These are phyloP conservation scores for Zoanthus sociatus DNA, from an alignment of 92 coral and sea anemone species.

Conservation along the genomic window DNA sequence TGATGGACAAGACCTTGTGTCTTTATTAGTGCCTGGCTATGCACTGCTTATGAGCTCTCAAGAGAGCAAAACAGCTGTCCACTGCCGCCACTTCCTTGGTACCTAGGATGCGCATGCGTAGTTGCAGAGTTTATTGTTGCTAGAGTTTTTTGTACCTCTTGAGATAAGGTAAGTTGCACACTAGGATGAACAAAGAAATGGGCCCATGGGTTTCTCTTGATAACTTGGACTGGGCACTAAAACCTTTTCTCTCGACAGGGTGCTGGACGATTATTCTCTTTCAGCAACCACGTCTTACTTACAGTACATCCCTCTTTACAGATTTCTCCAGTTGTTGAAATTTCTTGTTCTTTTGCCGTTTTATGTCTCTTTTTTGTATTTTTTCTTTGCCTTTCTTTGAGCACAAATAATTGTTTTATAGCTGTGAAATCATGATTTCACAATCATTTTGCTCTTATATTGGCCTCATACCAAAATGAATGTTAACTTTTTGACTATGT, in stretches of 20 bases:
- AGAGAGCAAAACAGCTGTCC: too few relatives aligned
- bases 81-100: too few relatives aligned
- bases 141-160: too few relatives aligned
- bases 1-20: too few relatives aligned
- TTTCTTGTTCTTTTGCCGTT: conserved; percentile 53
- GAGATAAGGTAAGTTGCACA: too few relatives aligned
- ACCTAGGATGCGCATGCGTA: too few relatives aligned
- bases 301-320: conserved; percentile 58
- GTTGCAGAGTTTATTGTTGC: too few relatives aligned
- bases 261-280: not conserved
- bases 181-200: too few relatives aligned
- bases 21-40: too few relatives aligned
- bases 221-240: too few relatives aligned
- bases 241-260: conserved; percentile 16
- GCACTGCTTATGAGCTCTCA: too few relatives aligned
- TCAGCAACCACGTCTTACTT: conserved; percentile 26
- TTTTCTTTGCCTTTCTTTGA: conserved; percentile 63
- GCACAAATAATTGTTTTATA: conserved; percentile 55
- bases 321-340: conserved; percentile 49
- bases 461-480: conserved; percentile 61
- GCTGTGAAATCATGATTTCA: conserved; percentile 49
- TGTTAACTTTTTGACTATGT: conserved; percentile 48
- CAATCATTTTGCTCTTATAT: conserved; percentile 51
- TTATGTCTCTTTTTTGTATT: conserved; percentile 41
- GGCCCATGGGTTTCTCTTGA: too few relatives aligned